Evolutionary conservation across 1,140 invertebrate genomes (phyloP), one percentile per base, ranked within the genome.

Genomic region (Drosophila tani): DNA sequence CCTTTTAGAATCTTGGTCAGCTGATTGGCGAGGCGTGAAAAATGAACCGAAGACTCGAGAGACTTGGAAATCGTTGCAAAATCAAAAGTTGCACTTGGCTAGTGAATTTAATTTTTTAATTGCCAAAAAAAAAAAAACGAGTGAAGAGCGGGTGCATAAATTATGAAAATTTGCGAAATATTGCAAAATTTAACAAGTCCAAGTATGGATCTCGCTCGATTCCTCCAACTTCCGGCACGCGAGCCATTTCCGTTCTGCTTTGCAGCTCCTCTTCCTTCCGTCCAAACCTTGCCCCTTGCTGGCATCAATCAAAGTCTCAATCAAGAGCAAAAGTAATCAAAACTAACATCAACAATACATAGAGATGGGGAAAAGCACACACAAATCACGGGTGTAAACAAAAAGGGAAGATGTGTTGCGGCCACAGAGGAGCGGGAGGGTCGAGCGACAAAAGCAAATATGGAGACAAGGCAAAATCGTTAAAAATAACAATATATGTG

Each of bases 311-410:
- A 86, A 70, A 75, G 55, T 38, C 77, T 86, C 66, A 82, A 82
- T 86, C 83, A 85, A 85, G 82, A 85, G 82, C 82, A 84, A 84
- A 86, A 86, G 78, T 84, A 85, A 86, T 85, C 82, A 85, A 85
- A 84, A 81, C 65, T 74, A 68, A 68, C 59, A 81, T 47, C 66
- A 65, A 47, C 66, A 38, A 71, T 9, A 14, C 19, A 35, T 35
- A 11, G 32, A 11, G 29, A 74, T 29, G 27, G 53, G 17, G 50
- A 51, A 41, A 75, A 74, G 67, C 51, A 82, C 51, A 80, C 49
- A 63, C 40, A 75, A 58, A 73, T 51, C 74, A 79, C 32, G 38
- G 47, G 29, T 35, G 49, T 70, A 67, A 70, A 70, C 46, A 80
- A 80, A 76, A 79, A 80, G 68, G 62, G 78, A 66, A 80, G 76